phyloP scores from a whole-genome alignment of 2,888 invertebrate species.

The Melieria crassipennis region DNA sequence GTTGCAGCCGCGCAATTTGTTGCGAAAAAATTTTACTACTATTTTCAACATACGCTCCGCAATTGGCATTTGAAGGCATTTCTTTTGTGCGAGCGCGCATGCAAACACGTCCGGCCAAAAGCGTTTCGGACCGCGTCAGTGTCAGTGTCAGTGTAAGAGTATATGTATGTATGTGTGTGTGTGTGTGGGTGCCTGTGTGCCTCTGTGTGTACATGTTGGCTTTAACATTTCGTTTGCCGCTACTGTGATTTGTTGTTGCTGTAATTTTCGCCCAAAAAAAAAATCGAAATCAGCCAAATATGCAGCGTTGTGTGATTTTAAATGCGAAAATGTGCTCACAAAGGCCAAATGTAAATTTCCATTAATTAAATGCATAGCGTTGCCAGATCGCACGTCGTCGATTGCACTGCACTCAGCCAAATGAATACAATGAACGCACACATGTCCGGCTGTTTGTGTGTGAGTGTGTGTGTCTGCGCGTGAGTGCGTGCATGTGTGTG shows the following conservation, averaged over 20 bases:
- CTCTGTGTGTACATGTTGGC: neutral
- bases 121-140: neutral
- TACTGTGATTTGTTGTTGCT: constrained; percentile 2
- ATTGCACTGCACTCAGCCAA: constrained; percentile 18
- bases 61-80: constrained; percentile 30
- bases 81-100: constrained; percentile 19
- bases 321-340: constrained; percentile 13
- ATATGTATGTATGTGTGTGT: neutral
- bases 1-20: constrained; percentile 23
- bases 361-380: constrained; percentile 44
- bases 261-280: constrained; percentile 20
- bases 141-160: neutral
- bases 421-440: neutral
- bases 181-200: neutral
- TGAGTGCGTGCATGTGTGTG: neutral
- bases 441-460: neutral
- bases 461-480: neutral
- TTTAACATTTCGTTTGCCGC: neutral
- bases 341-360: constrained; percentile 41
- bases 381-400: constrained; percentile 34
- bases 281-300: constrained; percentile 18
- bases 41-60: constrained; percentile 17
- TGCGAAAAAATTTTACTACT: constrained; percentile 14
- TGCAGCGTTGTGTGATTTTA: constrained; percentile 8
- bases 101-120: neutral